Base-by-base conservation (phyloP, 2,888 invertebrate species). In the Pecten maximus region DNA sequence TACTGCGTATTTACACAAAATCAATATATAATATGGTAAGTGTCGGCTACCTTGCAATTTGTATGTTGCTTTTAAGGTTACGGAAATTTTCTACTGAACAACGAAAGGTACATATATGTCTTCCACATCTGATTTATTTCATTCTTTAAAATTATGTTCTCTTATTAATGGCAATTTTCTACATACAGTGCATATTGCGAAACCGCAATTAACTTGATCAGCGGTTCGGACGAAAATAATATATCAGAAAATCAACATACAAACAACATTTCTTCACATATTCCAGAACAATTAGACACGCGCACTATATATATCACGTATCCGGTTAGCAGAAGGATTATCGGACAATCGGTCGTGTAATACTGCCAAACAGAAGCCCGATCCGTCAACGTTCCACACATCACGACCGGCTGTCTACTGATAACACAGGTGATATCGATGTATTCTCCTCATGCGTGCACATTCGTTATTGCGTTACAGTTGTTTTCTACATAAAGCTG, bases 241-340 rank as follows among this genome's bases (percentile, higher is more conserved):
- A n/a, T n/a, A n/a, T n/a, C n/a, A n/a, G n/a, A n/a, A n/a, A n/a
- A n/a, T n/a, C n/a, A n/a, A n/a, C n/a, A n/a, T n/a, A n/a, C n/a
- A n/a, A 15, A 48, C 48, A 48, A 48, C 48, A 16, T 12, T 48
- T 8, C 19, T 16, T 23, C n/a, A 60, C 6, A 23, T 23, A 60
- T 60, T 60, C 23, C 19, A 60, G n/a, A 60, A 60, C 60, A 60
- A 60, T 60, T 60, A 60, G 23, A 60, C 60, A n/a, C n/a, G n/a
- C 19, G n/a, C 16, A n/a, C n/a, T 60, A 60, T 60, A 60, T 60
- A 16, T 60, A 23, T 16, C 23, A 16, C 60, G n/a, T 60, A 0
- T 48, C n/a, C n/a, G n/a, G 48, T 48, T 48, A 48, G 60, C 60
- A 23, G 60, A 60, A n/a, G 60, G 60, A 60, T 60, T 23, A 23